These are phyloP conservation scores for Montipora capitata DNA, from an alignment of 92 coral and sea anemone genomes.

Conservation along the genomic window DNA sequence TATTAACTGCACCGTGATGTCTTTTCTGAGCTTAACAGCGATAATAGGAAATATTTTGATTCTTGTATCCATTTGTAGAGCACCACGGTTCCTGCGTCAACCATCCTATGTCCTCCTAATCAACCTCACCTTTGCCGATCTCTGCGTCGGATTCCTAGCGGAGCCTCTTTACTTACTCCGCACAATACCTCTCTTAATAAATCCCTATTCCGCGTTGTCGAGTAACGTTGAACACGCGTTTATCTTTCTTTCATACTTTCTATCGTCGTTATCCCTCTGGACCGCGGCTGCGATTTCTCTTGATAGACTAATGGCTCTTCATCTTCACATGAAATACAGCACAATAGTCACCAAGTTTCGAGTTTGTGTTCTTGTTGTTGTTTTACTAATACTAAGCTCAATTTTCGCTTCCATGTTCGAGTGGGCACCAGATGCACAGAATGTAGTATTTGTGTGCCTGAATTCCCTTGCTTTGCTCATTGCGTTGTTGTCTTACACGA, in stretches of 20 bases:
- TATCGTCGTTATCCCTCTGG: slow-evolving; percentile 30
- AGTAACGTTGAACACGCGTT: slow-evolving; percentile 33
- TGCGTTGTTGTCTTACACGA: slow-evolving; percentile 30
- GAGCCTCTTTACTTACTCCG: slow-evolving; percentile 29
- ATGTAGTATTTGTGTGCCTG: slow-evolving; percentile 25
- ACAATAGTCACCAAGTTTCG: slow-evolving; percentile 34
- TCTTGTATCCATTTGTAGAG: slow-evolving; percentile 38
- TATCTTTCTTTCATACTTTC: slow-evolving; percentile 25
- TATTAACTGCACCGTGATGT: slow-evolving; percentile 29
- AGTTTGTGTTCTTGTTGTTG: slow-evolving; percentile 14
- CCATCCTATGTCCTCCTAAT: slow-evolving; percentile 43
- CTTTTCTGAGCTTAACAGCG: slow-evolving; percentile 32
- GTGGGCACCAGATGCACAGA: slow-evolving; percentile 44
- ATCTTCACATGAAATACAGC: slow-evolving; percentile 46
- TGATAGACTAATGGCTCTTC: slow-evolving; percentile 59
- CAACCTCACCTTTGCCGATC: slow-evolving; percentile 35
- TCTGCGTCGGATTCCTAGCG: slow-evolving; percentile 42
- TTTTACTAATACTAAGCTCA: slow-evolving; percentile 7
- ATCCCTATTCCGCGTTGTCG: slow-evolving; percentile 25
- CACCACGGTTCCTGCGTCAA: slow-evolving; percentile 43
- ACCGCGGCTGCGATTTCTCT: slow-evolving; percentile 53
- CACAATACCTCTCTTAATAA: slow-evolving; percentile 18
- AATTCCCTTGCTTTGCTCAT: slow-evolving; percentile 21
- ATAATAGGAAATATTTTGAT: slow-evolving; percentile 44
- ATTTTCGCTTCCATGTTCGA: slow-evolving; percentile 45